Evolutionary conservation across 2,888 invertebrate species (phyloP).

Genomic region (Cephus sareptanus): DNA sequence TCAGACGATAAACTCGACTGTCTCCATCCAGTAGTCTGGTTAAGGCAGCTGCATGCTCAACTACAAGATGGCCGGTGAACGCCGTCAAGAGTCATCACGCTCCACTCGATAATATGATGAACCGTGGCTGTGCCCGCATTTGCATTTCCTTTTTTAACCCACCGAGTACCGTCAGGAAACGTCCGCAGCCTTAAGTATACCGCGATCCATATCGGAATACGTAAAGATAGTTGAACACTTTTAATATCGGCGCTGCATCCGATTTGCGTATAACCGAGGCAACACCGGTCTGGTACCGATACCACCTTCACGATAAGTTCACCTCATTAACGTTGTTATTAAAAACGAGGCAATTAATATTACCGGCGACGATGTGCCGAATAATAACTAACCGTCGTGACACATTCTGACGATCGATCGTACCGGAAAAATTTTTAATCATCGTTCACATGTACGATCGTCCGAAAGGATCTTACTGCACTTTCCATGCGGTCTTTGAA

Average conservation of each 20-base stretch:
- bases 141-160: neutral
- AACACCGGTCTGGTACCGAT: slow-evolving; percentile 12
- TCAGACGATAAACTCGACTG: neutral
- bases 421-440: neutral
- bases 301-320: slow-evolving; percentile 46
- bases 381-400: slow-evolving; percentile 28
- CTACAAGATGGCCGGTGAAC: slow-evolving; percentile 2
- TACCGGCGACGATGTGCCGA: slow-evolving; percentile 17
- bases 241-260: slow-evolving; percentile 35
- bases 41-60: slow-evolving; percentile 1
- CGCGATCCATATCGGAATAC: slow-evolving; percentile 33
- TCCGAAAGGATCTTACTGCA: neutral
- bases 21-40: neutral
- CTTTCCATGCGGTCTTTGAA: neutral
- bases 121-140: neutral
- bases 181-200: neutral
- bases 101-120: slow-evolving; percentile 1
- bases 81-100: slow-evolving; percentile 3
- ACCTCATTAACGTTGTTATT: slow-evolving; percentile 52
- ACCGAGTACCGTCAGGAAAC: neutral
- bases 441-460: neutral
- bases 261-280: slow-evolving; percentile 44
- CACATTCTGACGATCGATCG: neutral
- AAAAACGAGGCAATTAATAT: slow-evolving; percentile 38
- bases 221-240: slow-evolving; percentile 29